These are phyloP conservation scores for Aurelia aurita DNA, from an alignment of 30 jellyfish, hydroid and myxozoan species.

Conservation along the genomic window DNA sequence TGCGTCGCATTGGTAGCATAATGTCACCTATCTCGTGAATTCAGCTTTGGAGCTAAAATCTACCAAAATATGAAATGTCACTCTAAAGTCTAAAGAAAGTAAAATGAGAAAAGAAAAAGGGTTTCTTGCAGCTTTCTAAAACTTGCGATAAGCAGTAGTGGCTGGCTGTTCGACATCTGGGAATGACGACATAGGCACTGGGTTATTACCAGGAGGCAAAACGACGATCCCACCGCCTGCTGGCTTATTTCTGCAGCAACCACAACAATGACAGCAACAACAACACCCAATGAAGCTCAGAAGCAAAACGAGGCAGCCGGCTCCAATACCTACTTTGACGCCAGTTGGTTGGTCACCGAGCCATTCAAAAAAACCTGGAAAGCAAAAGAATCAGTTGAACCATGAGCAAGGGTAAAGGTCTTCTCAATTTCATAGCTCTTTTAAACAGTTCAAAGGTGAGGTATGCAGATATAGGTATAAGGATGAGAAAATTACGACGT, in stretches of 20 bases:
- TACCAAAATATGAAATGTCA: too few species aligned
- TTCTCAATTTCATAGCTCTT: too few species aligned
- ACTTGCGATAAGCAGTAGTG: not conserved
- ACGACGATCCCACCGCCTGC: not conserved
- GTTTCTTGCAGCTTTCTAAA: not conserved
- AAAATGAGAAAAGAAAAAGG: too few species aligned
- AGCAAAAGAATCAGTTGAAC: not conserved
- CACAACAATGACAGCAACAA: not conserved
- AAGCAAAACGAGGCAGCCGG: not conserved
- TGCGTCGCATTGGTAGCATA: too few species aligned
- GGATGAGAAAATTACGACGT: too few species aligned
- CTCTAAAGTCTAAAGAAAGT: too few species aligned
- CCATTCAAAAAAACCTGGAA: not conserved
- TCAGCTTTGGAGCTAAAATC: too few species aligned
- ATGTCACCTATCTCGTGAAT: too few species aligned
- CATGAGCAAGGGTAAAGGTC: too few species aligned
- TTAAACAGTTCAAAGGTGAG: too few species aligned
- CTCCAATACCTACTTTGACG: not conserved
- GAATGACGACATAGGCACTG: conserved; percentile 4
- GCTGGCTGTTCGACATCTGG: conserved; percentile 3
- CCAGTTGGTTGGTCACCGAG: not conserved
- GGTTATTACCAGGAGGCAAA: not conserved
- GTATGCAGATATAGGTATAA: too few species aligned
- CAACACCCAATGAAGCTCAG: not conserved
- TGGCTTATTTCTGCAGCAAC: not conserved